Conservation (phyloP, 1,140 invertebrate genomes). For the Drosophila mojavensis region DNA sequence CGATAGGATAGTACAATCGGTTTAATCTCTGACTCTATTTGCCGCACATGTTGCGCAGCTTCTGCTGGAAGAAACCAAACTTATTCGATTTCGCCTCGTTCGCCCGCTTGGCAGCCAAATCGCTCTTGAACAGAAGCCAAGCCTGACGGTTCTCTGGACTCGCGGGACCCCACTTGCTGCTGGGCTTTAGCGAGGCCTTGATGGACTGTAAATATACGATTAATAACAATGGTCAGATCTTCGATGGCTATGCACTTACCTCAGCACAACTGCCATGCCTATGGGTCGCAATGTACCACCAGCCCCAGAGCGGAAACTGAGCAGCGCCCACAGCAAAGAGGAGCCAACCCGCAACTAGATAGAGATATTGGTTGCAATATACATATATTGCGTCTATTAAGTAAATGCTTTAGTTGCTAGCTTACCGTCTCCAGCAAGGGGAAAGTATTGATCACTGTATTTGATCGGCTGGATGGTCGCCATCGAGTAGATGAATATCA, state of each 20-base stretch:
- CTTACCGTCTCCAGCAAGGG: slow-evolving; percentile 83
- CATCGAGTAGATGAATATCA: slow-evolving; percentile 89
- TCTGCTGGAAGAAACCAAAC: slow-evolving; percentile 70
- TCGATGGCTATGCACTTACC: slow-evolving; percentile 45
- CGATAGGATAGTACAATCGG: background rate
- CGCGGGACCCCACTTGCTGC: slow-evolving; percentile 87
- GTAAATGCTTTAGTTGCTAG: background rate
- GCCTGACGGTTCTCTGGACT: slow-evolving; percentile 84
- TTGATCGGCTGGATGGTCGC: slow-evolving; percentile 85
- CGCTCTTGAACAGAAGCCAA: slow-evolving; percentile 86
- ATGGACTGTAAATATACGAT: slow-evolving; percentile 84
- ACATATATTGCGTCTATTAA: background rate
- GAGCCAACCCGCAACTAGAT: slow-evolving; percentile 84
- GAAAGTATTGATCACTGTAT: slow-evolving; percentile 85
- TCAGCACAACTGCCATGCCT: slow-evolving; percentile 68
- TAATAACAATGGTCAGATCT: slow-evolving; percentile 19
- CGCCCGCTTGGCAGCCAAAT: slow-evolving; percentile 61
- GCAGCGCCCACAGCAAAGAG: slow-evolving; percentile 84
- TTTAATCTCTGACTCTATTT: slow-evolving; percentile 4
- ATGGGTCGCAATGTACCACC: slow-evolving; percentile 64
- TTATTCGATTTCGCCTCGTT: slow-evolving; percentile 44
- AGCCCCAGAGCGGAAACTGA: slow-evolving; percentile 85
- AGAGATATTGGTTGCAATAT: too few species aligned
- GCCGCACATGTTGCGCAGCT: slow-evolving; percentile 64
- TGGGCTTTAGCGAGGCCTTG: slow-evolving; percentile 84